Percentiles rank a stretch among this genome's conserved stretches.
Evolutionary conservation across 2,797 vertebrate species (phyloP).

Genomic region (Spheniscus humboldti): DNA sequence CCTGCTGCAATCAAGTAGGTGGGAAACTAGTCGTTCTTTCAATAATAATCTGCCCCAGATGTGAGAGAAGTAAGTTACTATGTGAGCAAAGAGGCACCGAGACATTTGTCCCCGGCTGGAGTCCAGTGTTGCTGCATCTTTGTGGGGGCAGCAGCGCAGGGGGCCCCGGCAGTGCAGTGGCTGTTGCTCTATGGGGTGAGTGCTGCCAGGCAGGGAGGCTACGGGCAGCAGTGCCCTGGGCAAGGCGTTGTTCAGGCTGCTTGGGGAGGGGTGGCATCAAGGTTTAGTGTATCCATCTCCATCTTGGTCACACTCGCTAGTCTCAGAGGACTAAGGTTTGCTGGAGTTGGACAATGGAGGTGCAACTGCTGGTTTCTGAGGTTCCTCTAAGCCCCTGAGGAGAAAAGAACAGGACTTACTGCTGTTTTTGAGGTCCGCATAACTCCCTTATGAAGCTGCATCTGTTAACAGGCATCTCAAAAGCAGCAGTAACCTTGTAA

Average conservation of each 20-base stretch:
- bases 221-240: not conserved
- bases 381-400: not conserved
- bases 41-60: not conserved
- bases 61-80: not conserved
- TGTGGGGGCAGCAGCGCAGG: accelerated
- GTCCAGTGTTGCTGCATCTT: not conserved
- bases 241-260: not conserved
- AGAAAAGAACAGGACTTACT: not conserved
- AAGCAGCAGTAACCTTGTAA: not conserved
- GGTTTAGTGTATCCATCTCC: not conserved
- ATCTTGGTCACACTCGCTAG: not conserved
- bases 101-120: not conserved
- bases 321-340: not conserved
- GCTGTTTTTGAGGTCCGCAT: not conserved
- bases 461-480: not conserved
- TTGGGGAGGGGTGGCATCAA: not conserved
- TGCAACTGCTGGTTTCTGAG: not conserved
- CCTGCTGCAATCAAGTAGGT: not conserved
- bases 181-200: not conserved
- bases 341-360: not conserved
- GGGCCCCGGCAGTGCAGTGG: accelerated
- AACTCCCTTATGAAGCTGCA: not conserved
- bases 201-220: not conserved
- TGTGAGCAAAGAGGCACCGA: accelerated
- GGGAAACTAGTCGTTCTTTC: not conserved